Conservation (phyloP, 2,797 vertebrate species). For the Micrastur ruficollis region DNA sequence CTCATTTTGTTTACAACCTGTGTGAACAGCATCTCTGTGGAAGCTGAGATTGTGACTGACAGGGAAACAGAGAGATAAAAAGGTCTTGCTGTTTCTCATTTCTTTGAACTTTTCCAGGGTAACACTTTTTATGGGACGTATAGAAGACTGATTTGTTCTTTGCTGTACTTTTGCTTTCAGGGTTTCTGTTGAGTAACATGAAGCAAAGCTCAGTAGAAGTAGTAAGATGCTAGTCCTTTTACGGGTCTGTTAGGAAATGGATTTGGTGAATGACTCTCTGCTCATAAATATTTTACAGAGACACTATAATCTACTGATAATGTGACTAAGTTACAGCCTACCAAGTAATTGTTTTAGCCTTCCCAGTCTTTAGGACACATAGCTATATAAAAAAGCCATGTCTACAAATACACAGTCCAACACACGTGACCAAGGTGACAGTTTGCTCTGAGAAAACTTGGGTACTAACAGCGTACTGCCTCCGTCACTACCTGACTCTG, state of each 20-base stretch:
- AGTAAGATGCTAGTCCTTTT: not conserved
- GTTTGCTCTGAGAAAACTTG: not conserved
- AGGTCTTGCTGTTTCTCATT: not conserved
- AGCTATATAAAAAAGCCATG: not conserved
- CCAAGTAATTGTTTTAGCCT: not conserved
- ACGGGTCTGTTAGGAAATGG: not conserved
- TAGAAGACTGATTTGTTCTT: not conserved
- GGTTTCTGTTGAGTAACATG: not conserved
- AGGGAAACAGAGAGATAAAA: not conserved
- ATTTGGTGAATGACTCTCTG: not conserved
- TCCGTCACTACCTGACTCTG: not conserved
- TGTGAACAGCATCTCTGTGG: not conserved
- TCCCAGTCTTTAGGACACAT: not conserved
- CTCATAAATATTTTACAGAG: not conserved
- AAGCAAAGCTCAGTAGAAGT: not conserved
- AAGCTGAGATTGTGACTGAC: not conserved
- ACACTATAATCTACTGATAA: not conserved
- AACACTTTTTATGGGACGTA: not conserved
- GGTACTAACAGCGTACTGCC: not conserved
- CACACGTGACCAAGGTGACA: not conserved
- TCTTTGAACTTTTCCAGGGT: not conserved
- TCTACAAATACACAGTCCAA: not conserved
- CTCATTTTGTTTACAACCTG: slow-evolving; percentile 29
- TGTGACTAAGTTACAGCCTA: not conserved
- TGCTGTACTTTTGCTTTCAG: not conserved